These are phyloP conservation scores for Linurgus olivaceus DNA, from an alignment of 2,797 vertebrate genomes.

Conservation along the genomic window DNA sequence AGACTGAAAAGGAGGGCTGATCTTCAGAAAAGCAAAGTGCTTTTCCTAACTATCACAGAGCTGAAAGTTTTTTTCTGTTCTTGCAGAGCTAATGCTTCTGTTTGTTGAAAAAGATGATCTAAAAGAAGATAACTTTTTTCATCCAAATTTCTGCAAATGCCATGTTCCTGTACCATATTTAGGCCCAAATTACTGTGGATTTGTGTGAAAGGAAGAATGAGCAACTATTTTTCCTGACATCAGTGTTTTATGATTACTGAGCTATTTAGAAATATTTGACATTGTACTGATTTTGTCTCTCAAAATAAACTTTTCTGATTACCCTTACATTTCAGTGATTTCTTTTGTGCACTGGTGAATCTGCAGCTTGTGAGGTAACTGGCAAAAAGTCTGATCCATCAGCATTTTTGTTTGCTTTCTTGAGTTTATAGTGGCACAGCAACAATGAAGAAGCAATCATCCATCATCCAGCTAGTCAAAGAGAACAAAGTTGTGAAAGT, in stretches of 20 bases:
- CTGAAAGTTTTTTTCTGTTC: not conserved
- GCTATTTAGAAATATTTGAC: conserved; percentile 64
- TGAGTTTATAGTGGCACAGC: conserved; percentile 9
- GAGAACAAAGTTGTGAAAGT: not conserved
- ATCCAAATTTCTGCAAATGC: conserved; percentile 28
- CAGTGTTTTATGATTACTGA: conserved; percentile 59
- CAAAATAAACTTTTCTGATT: conserved; percentile 69
- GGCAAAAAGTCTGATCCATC: conserved; percentile 48
- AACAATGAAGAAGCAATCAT: conserved; percentile 53
- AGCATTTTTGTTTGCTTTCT: conserved; percentile 56
- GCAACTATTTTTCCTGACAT: conserved; percentile 54
- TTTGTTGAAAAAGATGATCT: conserved; percentile 12
- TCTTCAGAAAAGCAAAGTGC: not conserved
- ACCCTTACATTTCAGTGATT: conserved; percentile 54
- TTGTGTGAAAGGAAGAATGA: conserved; percentile 49
- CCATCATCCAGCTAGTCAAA: conserved; percentile 31
- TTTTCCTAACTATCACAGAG: not conserved
- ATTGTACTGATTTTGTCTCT: conserved; percentile 60
- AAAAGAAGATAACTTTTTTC: conserved; percentile 23
- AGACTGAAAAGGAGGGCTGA: not conserved
- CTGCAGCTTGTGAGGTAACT: conserved; percentile 61
- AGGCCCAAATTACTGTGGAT: conserved; percentile 49
- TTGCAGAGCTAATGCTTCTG: not conserved
- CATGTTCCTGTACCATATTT: conserved; percentile 40
- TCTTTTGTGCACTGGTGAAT: conserved; percentile 53